Percentiles rank a stretch among this genome's conserved stretches.
These are phyloP conservation scores for Spatula clypeata DNA, from an alignment of 2,797 vertebrate species.

Conservation along the genomic window DNA sequence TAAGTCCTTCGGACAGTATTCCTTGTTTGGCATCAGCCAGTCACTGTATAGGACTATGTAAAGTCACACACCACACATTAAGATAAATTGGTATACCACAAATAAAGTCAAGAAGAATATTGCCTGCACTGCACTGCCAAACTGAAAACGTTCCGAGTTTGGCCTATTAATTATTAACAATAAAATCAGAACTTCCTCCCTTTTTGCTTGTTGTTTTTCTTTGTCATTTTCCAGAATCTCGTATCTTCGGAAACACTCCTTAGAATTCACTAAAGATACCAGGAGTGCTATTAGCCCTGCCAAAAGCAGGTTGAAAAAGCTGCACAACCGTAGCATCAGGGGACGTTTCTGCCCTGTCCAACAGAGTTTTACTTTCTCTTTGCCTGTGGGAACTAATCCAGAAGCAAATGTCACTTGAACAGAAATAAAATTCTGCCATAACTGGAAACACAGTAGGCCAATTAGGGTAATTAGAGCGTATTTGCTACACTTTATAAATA, in stretches of 20 bases:
- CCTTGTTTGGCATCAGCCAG: neutral
- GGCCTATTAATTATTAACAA: neutral
- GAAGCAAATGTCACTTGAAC: slow-evolving; percentile 43
- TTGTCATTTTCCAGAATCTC: neutral
- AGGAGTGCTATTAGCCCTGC: neutral
- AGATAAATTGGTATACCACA: neutral
- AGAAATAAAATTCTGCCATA: slow-evolving; percentile 40
- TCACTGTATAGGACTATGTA: neutral
- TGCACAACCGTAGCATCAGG: neutral
- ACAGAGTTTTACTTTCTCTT: neutral
- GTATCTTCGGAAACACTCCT: neutral
- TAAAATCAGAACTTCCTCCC: neutral
- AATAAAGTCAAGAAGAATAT: neutral
- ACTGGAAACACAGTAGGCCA: slow-evolving; percentile 39
- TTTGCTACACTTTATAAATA: slow-evolving; percentile 64
- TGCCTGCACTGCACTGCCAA: neutral
- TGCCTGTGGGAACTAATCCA: slow-evolving; percentile 1
- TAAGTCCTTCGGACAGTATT: neutral
- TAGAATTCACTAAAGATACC: neutral
- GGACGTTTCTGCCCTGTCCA: neutral
- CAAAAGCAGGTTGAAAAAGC: neutral
- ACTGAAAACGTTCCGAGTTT: neutral
- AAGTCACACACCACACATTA: neutral
- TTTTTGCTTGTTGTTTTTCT: neutral
- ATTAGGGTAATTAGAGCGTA: slow-evolving; percentile 56